A percentile compares a stretch with the other conserved stretches of the same genome.
phyloP scores from a whole-genome alignment of 2,888 invertebrate genomes.

The Dorcus hopei region DNA sequence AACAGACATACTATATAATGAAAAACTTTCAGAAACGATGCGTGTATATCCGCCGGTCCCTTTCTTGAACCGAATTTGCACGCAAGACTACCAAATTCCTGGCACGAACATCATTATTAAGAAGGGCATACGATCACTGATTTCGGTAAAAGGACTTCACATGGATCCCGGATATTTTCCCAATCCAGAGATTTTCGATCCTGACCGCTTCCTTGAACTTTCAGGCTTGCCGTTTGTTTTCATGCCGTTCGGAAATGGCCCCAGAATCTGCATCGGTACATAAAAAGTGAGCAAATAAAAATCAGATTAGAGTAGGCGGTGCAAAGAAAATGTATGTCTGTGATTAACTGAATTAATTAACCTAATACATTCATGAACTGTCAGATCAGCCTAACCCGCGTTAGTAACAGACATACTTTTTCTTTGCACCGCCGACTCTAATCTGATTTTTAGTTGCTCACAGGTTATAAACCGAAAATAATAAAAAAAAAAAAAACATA shows the following conservation, averaged over 20 bases:
- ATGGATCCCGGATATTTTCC: conserved; percentile 29
- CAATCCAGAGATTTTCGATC: conserved; percentile 39
- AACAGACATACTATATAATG: too few species aligned
- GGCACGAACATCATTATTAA: conserved; percentile 8
- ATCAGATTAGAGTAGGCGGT: too few species aligned
- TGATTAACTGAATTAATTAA: too few species aligned
- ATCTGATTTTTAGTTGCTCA: too few species aligned
- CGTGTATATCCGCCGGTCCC: conserved; percentile 13
- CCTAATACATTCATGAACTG: too few species aligned
- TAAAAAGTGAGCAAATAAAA: too few species aligned
- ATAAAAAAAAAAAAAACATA: too few species aligned
- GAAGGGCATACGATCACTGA: neutral
- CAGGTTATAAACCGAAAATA: too few species aligned
- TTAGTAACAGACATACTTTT: too few species aligned
- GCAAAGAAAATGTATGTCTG: too few species aligned
- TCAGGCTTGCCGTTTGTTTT: conserved; percentile 28
- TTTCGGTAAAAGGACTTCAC: conserved; percentile 3
- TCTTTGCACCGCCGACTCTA: too few species aligned
- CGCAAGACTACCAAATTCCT: conserved; percentile 15
- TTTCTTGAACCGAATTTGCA: conserved; percentile 10
- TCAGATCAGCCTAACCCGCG: too few species aligned
- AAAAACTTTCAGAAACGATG: conserved; percentile 12
- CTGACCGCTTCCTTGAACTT: conserved; percentile 37
- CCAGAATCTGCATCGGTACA: conserved; percentile 16
- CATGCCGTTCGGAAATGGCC: conserved; percentile 32